A percentile compares a stretch with the other conserved stretches of the same genome.
These are phyloP conservation scores for Ethmia dodecea DNA, from an alignment of 2,888 invertebrate species.

Conservation along the genomic window DNA sequence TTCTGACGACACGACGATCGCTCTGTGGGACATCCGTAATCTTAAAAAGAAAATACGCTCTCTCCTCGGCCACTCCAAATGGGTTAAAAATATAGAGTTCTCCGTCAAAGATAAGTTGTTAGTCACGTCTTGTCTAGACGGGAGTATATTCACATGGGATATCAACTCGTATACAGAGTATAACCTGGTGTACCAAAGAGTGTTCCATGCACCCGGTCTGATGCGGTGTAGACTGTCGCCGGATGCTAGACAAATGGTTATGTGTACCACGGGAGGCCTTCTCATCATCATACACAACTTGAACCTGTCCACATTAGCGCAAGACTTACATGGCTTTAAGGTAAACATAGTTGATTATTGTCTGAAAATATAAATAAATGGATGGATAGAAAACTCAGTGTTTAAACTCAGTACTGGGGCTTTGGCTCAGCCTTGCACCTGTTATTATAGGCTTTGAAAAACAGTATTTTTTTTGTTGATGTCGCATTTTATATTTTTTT, in stretches of 20 bases:
- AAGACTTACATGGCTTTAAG: conserved; percentile 90
- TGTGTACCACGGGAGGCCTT: conserved; percentile 94
- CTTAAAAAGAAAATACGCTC: conserved; percentile 86
- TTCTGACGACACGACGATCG: conserved; percentile 95
- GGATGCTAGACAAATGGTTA: conserved; percentile 90
- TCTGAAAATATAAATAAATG: too few relatives aligned
- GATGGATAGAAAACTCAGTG: too few relatives aligned
- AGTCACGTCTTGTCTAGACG: conserved; percentile 95
- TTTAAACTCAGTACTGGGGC: too few relatives aligned
- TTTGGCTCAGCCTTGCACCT: too few relatives aligned
- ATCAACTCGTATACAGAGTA: conserved; percentile 91
- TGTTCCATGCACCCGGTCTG: conserved; percentile 90
- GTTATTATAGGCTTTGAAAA: too few relatives aligned
- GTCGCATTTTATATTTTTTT: too few relatives aligned
- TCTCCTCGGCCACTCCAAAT: conserved; percentile 92
- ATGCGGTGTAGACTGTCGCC: conserved; percentile 94
- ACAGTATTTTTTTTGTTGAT: too few relatives aligned
- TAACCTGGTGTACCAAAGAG: conserved; percentile 86
- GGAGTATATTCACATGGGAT: conserved; percentile 96
- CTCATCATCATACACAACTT: conserved; percentile 93
- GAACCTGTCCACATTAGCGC: conserved; percentile 86
- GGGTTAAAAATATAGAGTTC: conserved; percentile 98
- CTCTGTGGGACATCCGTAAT: conserved; percentile 94
- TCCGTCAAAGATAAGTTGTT: conserved; percentile 89
- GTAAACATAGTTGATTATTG: too few relatives aligned